Percentiles rank a stretch among this genome's conserved stretches.
Evolutionary conservation across 2,113 vertebrate species (phyloP).

Genomic region (Saguinus imperator): DNA sequence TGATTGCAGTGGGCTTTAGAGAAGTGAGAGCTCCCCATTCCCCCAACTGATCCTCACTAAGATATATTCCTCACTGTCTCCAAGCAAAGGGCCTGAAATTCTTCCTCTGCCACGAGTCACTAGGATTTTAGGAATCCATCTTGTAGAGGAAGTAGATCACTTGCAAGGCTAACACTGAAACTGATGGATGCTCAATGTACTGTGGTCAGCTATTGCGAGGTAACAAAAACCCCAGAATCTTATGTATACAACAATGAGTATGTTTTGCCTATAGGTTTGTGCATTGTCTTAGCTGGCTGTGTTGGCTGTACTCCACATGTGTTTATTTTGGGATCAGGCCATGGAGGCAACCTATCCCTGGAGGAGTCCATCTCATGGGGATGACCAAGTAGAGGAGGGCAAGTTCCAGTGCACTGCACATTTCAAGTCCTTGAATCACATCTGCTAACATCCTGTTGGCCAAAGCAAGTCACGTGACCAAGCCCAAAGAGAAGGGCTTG

Average conservation of each 20-base stretch:
- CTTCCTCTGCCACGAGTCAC: neutral
- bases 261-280: neutral
- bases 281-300: neutral
- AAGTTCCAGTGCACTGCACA: neutral
- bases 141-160: neutral
- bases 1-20: neutral
- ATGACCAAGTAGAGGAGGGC: neutral
- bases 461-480: neutral
- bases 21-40: neutral
- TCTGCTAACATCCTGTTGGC: neutral
- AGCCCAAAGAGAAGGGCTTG: neutral
- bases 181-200: neutral
- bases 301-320: neutral
- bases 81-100: neutral
- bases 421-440: neutral
- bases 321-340: neutral
- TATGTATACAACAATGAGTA: neutral
- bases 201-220: neutral
- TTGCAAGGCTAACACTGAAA: neutral
- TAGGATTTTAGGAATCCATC: neutral
- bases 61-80: neutral
- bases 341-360: neutral
- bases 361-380: neutral
- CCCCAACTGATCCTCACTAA: neutral
- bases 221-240: neutral